Percentiles rank a stretch among this genome's conserved stretches.
phyloP scores from a whole-genome alignment of 2,113 vertebrate species.

The Carettochelys insculpta region DNA sequence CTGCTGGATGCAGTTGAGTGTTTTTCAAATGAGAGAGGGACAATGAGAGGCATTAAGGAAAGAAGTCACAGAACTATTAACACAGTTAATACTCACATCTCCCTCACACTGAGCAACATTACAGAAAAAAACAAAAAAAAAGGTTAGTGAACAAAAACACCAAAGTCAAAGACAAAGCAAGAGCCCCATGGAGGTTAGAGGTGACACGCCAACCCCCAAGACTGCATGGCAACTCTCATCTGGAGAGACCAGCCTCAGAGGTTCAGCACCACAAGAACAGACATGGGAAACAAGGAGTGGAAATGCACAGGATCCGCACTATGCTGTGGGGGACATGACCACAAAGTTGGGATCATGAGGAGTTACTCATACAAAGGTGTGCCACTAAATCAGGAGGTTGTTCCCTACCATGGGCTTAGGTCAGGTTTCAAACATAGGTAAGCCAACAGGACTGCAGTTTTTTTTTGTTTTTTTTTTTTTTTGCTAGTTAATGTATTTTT shows the following conservation, averaged over 20 bases:
- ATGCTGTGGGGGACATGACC: neutral
- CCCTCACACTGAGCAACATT: slow-evolving; percentile 92
- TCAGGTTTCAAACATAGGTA: too few species aligned
- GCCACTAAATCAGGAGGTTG: neutral
- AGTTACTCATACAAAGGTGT: neutral
- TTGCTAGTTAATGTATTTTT: neutral
- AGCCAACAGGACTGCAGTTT: too few species aligned
- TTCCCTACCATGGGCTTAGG: neutral
- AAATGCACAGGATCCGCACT: neutral
- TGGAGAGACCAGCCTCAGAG: neutral
- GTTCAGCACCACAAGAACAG: slow-evolving; percentile 8
- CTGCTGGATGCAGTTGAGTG: neutral
- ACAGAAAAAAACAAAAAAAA: slow-evolving; percentile 78
- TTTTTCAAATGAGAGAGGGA: slow-evolving; percentile 4
- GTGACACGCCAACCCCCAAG: slow-evolving; percentile 21
- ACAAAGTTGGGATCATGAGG: slow-evolving; percentile 38
- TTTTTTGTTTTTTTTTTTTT: too few species aligned
- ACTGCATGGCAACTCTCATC: neutral
- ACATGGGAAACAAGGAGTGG: neutral
- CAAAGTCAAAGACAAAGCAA: slow-evolving; percentile 36
- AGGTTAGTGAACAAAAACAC: slow-evolving; percentile 72
- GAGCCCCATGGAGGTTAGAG: neutral
- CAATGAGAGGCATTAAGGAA: slow-evolving; percentile 63
- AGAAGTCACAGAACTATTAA: slow-evolving; percentile 76
- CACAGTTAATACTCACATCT: slow-evolving; percentile 91